Evolutionary conservation across 2,113 vertebrate genomes (phyloP), one percentile per base, ranked within the genome.

Genomic region (Myodes glareolus): DNA sequence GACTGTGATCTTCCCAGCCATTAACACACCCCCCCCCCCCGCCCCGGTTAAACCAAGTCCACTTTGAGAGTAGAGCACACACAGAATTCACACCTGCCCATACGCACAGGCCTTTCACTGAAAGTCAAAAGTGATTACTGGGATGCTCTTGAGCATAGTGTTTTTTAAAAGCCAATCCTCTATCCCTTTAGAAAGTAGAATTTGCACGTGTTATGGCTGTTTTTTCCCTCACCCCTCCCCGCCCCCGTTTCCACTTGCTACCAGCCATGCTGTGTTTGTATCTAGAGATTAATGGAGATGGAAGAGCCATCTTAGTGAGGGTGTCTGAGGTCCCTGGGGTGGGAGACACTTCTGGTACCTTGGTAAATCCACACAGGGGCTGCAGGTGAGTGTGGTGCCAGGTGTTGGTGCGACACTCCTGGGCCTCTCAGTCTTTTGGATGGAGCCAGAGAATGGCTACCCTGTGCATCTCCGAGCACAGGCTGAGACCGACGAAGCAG

Each of bases 141-240:
- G 93, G 94, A 88, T 78, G 88, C 73, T 73, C 86, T 95, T 97
- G 98, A 98, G 94, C 97, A 82, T 91, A 92, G 93, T 97, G 67
- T 96, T 97, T 96, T 96, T 73, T 76, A 90, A 52, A 97, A 94
- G 92, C 78, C 88, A 96, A 42, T 93, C 97, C 84, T 86, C 96
- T 5, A 76, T 95, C 91, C 68, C 92, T 72, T 94, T 91, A 94
- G 92, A 88, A 77, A 80, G 86, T 92, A 95, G 91, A 78, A 75
- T 95, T 95, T 95, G 94, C 65, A 94, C 89, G 0, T 78, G 36
- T 88, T 89, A 6, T 5, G 19, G 31, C 81, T 36, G 31, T 13
- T 68, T 68, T 68, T 33, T 33, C 86, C 5, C 17, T 90, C 81
- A 65, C 42, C 4, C 73, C 13, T 17, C 14, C 17, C 55, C 55